Base-by-base conservation (phyloP, 1,140 invertebrate genomes). In the Drosophila pachea region DNA sequence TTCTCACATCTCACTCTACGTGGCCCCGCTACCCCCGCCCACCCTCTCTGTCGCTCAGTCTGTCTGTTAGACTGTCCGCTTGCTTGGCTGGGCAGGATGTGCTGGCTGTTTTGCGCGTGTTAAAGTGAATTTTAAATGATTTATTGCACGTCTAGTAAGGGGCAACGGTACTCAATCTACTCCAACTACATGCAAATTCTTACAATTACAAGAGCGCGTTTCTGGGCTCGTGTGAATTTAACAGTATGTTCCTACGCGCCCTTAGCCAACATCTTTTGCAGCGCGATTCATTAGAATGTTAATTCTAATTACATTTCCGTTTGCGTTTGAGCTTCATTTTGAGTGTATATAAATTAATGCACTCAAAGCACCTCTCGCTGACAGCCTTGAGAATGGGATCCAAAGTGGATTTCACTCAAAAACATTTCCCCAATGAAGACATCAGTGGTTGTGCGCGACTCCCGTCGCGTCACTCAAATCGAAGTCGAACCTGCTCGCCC, bases 41-140 rank as follows among this genome's bases (percentile, higher is more conserved):
- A 14, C 16, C 7, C 12, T 11, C 35, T 35, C 11, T 7, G n/a
- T 11, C 14, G 38, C 12, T 35, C 8, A 4, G 9, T 11, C 50
- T 9, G 12, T 35, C 55, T 43, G 11, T 36, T 49, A 14, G 49
- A 12, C 12, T 11, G 7, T 58, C 16, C 45, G n/a, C 32, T 16
- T 38, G 22, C 42, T 35, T 45, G 16, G 2, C 47, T 55, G 45
- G 29, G 8, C 62, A 65, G 68, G 62, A 66, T 65, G 52, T 67
- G 56, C 49, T 35, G 59, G 60, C 36, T 64, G 53, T 52, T 66
- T 48, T 65, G 59, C 74, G 74, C 74, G 78, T 76, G 73, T 78
- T 84, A 83, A 83, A 78, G 79, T 83, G 76, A 83, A 83, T 78
- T 83, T 86, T 65, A 79, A 84, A 84, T 84, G 76, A 84, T 84